phyloP scores from a whole-genome alignment of 1,140 invertebrate genomes.

The Brachionus rubens region DNA sequence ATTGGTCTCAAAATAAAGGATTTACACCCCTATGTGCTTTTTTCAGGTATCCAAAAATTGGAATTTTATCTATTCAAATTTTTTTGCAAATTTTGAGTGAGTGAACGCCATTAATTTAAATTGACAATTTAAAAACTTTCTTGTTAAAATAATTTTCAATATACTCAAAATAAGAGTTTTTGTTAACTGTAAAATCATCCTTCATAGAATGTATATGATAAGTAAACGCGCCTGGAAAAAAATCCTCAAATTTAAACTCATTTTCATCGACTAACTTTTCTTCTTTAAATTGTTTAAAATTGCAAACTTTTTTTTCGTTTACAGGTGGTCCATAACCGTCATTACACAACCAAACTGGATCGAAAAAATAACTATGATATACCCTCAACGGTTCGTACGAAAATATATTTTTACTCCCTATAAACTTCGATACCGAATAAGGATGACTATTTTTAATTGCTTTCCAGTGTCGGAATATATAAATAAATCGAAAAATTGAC shows the following conservation, averaged over 20 bases:
- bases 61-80: no score
- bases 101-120: no score
- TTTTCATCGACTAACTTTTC: no score
- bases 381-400: background rate
- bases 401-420: background rate
- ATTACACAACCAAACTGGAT: constrained; percentile 18
- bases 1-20: no score
- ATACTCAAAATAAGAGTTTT: background rate
- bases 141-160: constrained; percentile 8
- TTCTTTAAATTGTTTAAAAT: background rate
- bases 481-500: background rate
- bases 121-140: background rate
- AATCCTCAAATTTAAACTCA: background rate
- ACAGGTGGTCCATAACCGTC: background rate
- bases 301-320: background rate
- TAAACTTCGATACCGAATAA: background rate
- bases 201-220: constrained; percentile 25
- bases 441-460: background rate
- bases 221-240: constrained; percentile 20
- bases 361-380: constrained; percentile 11
- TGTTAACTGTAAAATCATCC: no score
- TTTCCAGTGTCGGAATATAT: background rate
- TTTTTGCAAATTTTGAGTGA: no score
- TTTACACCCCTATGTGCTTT: no score
- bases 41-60: no score